phyloP scores from a whole-genome alignment of 2,113 vertebrate species.

The Mungos mungo region DNA sequence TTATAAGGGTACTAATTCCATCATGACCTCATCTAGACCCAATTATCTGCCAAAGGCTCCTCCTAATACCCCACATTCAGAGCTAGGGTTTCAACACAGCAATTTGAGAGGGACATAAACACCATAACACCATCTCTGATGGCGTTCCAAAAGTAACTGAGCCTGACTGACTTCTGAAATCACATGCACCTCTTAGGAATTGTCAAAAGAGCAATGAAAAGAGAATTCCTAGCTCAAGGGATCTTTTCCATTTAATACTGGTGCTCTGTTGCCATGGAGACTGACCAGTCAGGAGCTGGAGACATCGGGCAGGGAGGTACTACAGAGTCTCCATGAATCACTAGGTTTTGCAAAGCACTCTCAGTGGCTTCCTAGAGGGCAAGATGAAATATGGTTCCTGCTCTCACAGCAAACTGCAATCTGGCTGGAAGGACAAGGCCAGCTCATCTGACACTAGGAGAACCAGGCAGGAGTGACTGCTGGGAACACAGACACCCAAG shows the following conservation, averaged over 20 bases:
- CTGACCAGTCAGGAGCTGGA: background rate
- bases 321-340: background rate
- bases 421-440: background rate
- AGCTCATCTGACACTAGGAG: background rate
- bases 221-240: background rate
- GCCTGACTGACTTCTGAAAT: background rate
- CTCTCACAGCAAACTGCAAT: background rate
- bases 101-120: background rate
- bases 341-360: background rate
- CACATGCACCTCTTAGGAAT: background rate
- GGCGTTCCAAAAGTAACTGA: background rate
- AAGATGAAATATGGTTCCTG: background rate
- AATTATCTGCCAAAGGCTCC: background rate
- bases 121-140: background rate
- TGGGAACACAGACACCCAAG: background rate
- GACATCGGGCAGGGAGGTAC: accelerated
- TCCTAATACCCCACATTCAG: background rate
- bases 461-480: background rate
- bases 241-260: no score
- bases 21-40: background rate
- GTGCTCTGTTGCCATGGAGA: background rate
- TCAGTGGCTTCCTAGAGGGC: background rate
- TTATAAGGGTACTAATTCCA: background rate
- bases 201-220: background rate
- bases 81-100: background rate